Evolutionary conservation across 2,888 invertebrate genomes (phyloP).

Genomic region (Sphinx pinastri): DNA sequence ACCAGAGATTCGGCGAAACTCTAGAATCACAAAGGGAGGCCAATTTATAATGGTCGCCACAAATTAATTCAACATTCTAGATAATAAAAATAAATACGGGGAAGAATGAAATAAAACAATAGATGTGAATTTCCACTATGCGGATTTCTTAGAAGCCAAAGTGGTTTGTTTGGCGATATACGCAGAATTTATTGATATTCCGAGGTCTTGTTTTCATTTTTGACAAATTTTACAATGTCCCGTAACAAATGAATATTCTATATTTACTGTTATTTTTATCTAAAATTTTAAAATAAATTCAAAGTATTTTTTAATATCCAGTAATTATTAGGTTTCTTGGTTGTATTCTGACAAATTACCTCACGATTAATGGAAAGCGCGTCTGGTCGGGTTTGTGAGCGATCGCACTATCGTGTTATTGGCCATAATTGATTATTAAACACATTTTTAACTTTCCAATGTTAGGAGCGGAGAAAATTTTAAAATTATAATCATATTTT

Average conservation of each 20-base stretch:
- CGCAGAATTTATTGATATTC: not conserved
- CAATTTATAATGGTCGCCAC: too few relatives aligned
- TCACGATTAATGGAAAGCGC: conserved; percentile 1
- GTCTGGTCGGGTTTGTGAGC: not conserved
- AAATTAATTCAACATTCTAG: too few relatives aligned
- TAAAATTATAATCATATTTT: not conserved
- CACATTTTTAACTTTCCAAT: conserved; percentile 3
- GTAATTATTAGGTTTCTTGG: not conserved
- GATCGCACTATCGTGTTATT: not conserved
- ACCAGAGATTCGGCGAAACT: too few relatives aligned
- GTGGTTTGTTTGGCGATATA: not conserved
- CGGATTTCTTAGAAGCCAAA: not conserved
- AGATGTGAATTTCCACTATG: not conserved
- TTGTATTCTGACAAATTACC: not conserved
- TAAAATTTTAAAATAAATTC: too few relatives aligned
- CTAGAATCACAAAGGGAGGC: too few relatives aligned
- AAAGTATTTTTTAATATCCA: too few relatives aligned
- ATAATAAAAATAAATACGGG: not conserved
- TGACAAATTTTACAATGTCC: not conserved
- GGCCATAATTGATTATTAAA: conserved; percentile 20
- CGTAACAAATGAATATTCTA: too few relatives aligned
- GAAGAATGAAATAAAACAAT: not conserved
- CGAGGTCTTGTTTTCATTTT: not conserved
- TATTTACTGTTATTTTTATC: too few relatives aligned
- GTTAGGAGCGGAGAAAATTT: not conserved